Percentiles rank a stretch among this genome's conserved stretches.
These are phyloP conservation scores for Platycheirus rosarum DNA, from an alignment of 2,888 invertebrate species.

Conservation along the genomic window DNA sequence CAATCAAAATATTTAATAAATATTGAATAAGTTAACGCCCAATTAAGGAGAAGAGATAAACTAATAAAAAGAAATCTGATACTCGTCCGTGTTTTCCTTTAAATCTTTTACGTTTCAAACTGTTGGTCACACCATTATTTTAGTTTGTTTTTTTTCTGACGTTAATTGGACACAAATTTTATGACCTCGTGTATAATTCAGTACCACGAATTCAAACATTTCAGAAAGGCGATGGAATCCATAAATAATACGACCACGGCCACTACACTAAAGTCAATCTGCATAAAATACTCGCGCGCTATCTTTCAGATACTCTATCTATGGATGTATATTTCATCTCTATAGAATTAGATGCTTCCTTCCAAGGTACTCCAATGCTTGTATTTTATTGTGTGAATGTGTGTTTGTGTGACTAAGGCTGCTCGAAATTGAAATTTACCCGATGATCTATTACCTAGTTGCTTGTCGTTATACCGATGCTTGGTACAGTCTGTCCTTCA, in stretches of 20 bases:
- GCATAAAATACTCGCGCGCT: constrained; percentile 40
- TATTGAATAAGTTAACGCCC: too few relatives aligned
- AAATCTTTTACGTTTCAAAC: too few relatives aligned
- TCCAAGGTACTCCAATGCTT: too few relatives aligned
- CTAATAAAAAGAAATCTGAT: too few relatives aligned
- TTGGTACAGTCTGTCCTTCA: background rate
- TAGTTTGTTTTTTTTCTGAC: constrained; percentile 38
- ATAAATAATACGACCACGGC: constrained; percentile 65
- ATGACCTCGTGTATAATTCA: constrained; percentile 71
- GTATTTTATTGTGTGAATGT: too few relatives aligned
- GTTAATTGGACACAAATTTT: constrained; percentile 74
- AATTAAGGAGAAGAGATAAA: too few relatives aligned
- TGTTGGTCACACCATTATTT: background rate
- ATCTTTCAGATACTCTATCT: constrained; percentile 39
- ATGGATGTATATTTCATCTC: too few relatives aligned
- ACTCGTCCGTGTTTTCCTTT: too few relatives aligned
- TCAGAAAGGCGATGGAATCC: constrained; percentile 44
- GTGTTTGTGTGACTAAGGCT: background rate
- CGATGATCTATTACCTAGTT: constrained; percentile 58
- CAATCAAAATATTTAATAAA: too few relatives aligned
- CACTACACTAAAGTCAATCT: constrained; percentile 36
- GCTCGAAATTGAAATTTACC: constrained; percentile 51
- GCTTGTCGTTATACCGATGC: constrained; percentile 8
- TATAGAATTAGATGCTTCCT: too few relatives aligned
- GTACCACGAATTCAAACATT: constrained; percentile 26